A percentile compares a stretch with the other conserved stretches of the same genome.
Evolutionary conservation across 2,113 vertebrate species (phyloP).

Genomic region (Glareola pratincola): DNA sequence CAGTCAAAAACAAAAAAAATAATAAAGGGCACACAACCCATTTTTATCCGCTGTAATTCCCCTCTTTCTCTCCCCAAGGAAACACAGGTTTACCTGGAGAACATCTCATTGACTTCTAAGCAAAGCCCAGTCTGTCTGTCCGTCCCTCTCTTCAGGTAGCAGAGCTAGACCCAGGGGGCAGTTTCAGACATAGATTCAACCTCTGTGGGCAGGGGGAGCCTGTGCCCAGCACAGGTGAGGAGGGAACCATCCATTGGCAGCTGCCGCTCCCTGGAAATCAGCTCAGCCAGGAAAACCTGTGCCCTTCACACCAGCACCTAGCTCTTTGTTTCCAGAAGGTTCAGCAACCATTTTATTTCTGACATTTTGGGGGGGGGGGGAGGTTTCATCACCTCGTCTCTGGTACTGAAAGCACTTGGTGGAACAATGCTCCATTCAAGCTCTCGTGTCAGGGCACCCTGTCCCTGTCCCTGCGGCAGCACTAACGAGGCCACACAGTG

Average conservation of each 20-base stretch:
- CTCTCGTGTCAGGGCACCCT: background rate
- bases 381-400: background rate
- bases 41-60: background rate
- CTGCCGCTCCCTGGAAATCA: background rate
- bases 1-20: background rate
- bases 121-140: background rate
- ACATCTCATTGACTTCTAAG: background rate
- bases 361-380: background rate
- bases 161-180: accelerated
- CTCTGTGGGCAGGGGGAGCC: background rate
- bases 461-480: background rate
- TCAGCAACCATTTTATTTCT: background rate
- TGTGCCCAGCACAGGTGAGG: background rate
- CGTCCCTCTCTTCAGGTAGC: background rate
- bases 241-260: background rate
- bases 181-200: background rate
- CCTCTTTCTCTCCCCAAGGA: background rate
- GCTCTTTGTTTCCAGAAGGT: background rate
- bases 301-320: background rate
- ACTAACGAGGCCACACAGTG: background rate
- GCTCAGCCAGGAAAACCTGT: background rate
- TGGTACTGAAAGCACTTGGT: background rate
- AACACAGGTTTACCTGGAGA: background rate
- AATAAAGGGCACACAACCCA: background rate
- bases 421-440: background rate